A percentile compares a stretch with the other conserved stretches of the same genome.
phyloP scores from a whole-genome alignment of 2,888 invertebrate species.

The Trissolcus brochymenae region DNA sequence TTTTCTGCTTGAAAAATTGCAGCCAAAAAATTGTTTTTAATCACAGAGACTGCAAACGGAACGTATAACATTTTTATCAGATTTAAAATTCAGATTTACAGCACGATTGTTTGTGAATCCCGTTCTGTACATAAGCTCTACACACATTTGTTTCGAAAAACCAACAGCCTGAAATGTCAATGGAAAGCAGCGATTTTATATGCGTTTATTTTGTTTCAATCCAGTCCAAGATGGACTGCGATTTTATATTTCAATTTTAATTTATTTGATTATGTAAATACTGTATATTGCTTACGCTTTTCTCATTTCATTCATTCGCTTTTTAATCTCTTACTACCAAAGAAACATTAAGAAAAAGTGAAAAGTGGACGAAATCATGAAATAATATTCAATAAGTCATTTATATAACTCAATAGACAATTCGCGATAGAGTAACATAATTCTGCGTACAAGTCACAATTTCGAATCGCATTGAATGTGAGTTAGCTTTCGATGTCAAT shows the following conservation, averaged over 20 bases:
- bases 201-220: too few species aligned
- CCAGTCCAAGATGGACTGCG: too few species aligned
- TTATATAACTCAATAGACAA: slow-evolving; percentile 63
- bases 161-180: slow-evolving; percentile 9
- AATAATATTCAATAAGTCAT: slow-evolving; percentile 55
- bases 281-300: slow-evolving; percentile 40
- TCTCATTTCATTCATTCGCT: slow-evolving; percentile 57
- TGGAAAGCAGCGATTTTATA: too few species aligned
- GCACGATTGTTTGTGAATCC: slow-evolving; percentile 7
- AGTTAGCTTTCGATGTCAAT: slow-evolving; percentile 66
- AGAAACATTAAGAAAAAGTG: slow-evolving; percentile 61
- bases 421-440: slow-evolving; percentile 54
- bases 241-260: too few species aligned
- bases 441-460: slow-evolving; percentile 54
- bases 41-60: not conserved
- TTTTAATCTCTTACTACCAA: slow-evolving; percentile 67
- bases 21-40: not conserved
- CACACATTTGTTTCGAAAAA: slow-evolving; percentile 19
- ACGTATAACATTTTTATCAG: not conserved
- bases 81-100: not conserved
- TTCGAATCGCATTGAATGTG: slow-evolving; percentile 50
- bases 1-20: slow-evolving; percentile 4
- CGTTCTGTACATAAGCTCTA: slow-evolving; percentile 15
- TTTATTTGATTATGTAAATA: slow-evolving; percentile 27
- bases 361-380: slow-evolving; percentile 42